A percentile compares a stretch with the other conserved stretches of the same genome.
These are phyloP conservation scores for Sycophaga agraensis DNA, from an alignment of 1,140 invertebrate species.

Conservation along the genomic window DNA sequence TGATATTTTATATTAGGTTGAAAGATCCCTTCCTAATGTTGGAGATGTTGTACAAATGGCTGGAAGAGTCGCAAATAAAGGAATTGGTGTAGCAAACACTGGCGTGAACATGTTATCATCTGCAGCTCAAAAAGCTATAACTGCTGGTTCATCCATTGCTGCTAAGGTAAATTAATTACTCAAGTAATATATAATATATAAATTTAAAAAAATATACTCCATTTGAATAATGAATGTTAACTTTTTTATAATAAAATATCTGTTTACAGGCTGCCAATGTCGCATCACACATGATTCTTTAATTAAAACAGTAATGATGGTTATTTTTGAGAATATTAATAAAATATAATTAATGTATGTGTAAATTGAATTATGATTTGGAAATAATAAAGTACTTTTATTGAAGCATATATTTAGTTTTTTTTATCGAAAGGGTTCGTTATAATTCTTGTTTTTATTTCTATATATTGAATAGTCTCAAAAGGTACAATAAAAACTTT, in stretches of 20 bases:
- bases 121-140: slow-evolving; percentile 3
- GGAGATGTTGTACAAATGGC: no score
- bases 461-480: no score
- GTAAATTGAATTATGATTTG: no score
- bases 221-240: not conserved
- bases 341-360: not conserved
- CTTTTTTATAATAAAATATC: not conserved
- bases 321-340: not conserved
- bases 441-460: no score
- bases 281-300: no score
- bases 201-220: no score
- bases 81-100: not conserved
- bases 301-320: not conserved
- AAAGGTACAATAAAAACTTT: no score
- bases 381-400: no score
- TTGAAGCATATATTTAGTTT: no score
- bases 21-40: no score
- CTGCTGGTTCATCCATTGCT: not conserved
- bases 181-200: not conserved
- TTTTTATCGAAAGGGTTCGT: no score
- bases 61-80: not conserved
- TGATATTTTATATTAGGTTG: no score
- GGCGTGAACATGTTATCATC: not conserved
- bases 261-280: slow-evolving; percentile 1
- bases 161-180: not conserved